A percentile compares a stretch with the other conserved stretches of the same genome.
Conservation (phyloP, 2,888 invertebrate species). For the Chirona hameri region DNA sequence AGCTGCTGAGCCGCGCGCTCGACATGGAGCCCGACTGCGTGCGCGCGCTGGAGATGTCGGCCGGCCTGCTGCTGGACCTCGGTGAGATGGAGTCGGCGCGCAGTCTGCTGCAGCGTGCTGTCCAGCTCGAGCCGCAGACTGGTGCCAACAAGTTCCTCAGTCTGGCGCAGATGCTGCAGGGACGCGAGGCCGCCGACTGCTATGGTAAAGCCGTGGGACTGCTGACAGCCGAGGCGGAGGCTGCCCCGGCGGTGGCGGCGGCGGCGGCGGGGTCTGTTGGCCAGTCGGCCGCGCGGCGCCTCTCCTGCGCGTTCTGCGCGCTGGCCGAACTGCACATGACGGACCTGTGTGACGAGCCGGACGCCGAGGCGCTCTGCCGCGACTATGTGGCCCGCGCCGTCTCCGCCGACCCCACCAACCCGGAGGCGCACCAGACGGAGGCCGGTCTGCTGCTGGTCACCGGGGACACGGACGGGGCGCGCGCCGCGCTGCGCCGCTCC, state of each 20-base stretch:
- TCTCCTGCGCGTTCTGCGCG: conserved; percentile 49
- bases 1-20: conserved; percentile 48
- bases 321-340: conserved; percentile 51
- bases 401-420: conserved; percentile 46
- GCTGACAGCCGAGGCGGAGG: conserved; percentile 42
- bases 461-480: conserved; percentile 45
- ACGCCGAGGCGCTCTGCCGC: conserved; percentile 48
- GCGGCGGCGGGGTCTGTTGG: conserved; percentile 12
- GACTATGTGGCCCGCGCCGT: conserved; percentile 47
- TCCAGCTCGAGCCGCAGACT: conserved; percentile 46
- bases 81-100: conserved; percentile 47
- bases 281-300: conserved; percentile 40
- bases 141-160: conserved; percentile 51
- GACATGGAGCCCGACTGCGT: conserved; percentile 47
- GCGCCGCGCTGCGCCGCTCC: conserved; percentile 43
- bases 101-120: conserved; percentile 41
- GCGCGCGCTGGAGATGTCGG: conserved; percentile 47
- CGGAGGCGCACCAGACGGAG: conserved; percentile 45
- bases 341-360: conserved; percentile 49
- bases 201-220: conserved; percentile 49
- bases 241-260: background rate
- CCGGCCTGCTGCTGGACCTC: conserved; percentile 47
- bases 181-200: conserved; percentile 47
- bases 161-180: conserved; percentile 49
- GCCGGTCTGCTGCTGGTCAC: conserved; percentile 42